Evolutionary conservation across 2,113 vertebrate genomes (phyloP).

Genomic region (Tretioscincus oriximinensis): DNA sequence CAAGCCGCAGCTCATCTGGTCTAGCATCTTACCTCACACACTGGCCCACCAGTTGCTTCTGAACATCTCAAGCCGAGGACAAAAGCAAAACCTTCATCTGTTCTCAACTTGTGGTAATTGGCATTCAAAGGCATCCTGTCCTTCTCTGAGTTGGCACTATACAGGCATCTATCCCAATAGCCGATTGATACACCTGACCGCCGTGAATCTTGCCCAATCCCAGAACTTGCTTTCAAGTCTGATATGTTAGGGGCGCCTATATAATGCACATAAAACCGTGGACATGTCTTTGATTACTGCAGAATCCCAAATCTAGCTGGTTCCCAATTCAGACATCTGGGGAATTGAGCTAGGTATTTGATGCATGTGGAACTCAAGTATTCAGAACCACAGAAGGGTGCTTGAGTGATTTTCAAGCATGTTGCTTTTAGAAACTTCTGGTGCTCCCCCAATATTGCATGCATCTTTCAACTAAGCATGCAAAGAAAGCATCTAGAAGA

Average conservation of each 20-base stretch:
- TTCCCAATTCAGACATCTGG: accelerated
- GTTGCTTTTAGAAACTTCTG: background rate
- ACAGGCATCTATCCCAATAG: no score
- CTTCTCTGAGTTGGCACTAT: no score
- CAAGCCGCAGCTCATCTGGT: no score
- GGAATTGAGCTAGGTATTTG: background rate
- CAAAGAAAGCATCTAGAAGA: constrained; percentile 32
- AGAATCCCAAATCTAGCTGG: background rate
- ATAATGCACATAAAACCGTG: background rate
- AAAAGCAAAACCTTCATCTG: no score
- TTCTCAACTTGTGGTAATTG: no score
- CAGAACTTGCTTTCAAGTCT: background rate
- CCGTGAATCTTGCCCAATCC: no score
- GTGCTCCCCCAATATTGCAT: constrained; percentile 41
- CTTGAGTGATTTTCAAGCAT: constrained; percentile 36
- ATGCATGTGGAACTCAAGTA: constrained; percentile 19
- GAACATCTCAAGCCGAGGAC: no score
- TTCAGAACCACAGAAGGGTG: constrained; percentile 56
- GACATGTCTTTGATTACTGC: background rate
- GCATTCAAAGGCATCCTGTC: no score
- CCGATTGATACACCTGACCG: no score
- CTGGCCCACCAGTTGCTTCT: no score
- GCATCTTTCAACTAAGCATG: constrained; percentile 18
- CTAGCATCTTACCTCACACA: no score
- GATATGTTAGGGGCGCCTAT: background rate